Evolutionary conservation across 2,797 vertebrate genomes (phyloP).

Genomic region (Cheirogaleus major): DNA sequence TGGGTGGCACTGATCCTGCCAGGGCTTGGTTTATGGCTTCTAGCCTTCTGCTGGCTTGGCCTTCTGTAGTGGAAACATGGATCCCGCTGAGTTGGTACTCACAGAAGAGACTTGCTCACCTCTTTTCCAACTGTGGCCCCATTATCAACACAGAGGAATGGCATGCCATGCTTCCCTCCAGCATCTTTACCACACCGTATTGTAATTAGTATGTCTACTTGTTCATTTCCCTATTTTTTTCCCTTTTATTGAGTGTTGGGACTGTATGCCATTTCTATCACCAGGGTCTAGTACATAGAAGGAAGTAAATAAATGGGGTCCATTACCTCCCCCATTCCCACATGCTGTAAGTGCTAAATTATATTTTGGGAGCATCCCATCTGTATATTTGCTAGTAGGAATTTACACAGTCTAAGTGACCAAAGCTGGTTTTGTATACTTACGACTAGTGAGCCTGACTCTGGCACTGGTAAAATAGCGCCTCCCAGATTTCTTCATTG

Average conservation of each 20-base stretch:
- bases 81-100: constrained; percentile 28
- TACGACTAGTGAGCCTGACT: constrained; percentile 59
- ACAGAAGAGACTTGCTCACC: not conserved
- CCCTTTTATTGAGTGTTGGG: not conserved
- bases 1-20: constrained; percentile 47
- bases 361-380: not conserved
- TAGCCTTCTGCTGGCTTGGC: constrained; percentile 67
- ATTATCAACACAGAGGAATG: not conserved
- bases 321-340: not conserved
- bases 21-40: constrained; percentile 67
- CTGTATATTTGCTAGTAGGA: not conserved
- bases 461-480: not conserved
- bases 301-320: not conserved
- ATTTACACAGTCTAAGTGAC: not conserved
- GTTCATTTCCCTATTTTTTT: not conserved
- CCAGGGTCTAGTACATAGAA: not conserved
- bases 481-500: constrained; percentile 53
- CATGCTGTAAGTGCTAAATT: not conserved
- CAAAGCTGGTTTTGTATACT: constrained; percentile 69
- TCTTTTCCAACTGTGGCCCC: constrained; percentile 2
- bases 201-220: not conserved
- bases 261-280: not conserved
- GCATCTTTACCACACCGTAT: not conserved
- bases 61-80: constrained; percentile 70
- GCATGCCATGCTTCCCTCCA: not conserved